These are phyloP conservation scores for Scaeva pyrastri DNA, from an alignment of 2,888 invertebrate species.

Conservation along the genomic window DNA sequence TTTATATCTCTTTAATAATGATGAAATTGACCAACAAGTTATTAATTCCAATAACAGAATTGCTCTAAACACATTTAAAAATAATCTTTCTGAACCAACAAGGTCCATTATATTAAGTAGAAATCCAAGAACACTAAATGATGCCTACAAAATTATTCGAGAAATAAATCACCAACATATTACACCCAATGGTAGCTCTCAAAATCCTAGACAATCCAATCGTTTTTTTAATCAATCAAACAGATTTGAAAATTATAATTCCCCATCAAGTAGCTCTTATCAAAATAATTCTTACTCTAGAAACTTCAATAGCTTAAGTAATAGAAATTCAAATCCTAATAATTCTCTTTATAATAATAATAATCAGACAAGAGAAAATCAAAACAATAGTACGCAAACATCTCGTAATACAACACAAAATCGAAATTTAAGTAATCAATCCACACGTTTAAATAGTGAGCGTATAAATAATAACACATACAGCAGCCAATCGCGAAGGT, in stretches of 20 bases:
- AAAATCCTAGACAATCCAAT: background rate
- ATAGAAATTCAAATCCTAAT: no score
- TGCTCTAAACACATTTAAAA: background rate
- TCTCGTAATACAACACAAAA: background rate
- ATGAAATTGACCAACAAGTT: background rate
- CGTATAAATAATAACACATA: background rate
- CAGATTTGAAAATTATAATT: background rate
- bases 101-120: background rate
- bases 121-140: background rate
- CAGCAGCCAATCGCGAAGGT: background rate
- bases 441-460: background rate
- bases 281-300: background rate
- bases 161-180: background rate
- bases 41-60: background rate
- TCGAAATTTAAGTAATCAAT: background rate
- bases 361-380: background rate
- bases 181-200: background rate
- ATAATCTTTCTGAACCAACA: no score
- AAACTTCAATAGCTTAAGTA: background rate
- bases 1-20: background rate
- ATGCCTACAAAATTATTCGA: background rate
- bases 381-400: background rate
- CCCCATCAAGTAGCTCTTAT: background rate
- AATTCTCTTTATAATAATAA: background rate
- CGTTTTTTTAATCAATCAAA: background rate